A percentile compares a stretch with the other conserved stretches of the same genome.
These are phyloP conservation scores for Myiagra hebetior DNA, from an alignment of 2,113 vertebrate genomes.

Conservation along the genomic window DNA sequence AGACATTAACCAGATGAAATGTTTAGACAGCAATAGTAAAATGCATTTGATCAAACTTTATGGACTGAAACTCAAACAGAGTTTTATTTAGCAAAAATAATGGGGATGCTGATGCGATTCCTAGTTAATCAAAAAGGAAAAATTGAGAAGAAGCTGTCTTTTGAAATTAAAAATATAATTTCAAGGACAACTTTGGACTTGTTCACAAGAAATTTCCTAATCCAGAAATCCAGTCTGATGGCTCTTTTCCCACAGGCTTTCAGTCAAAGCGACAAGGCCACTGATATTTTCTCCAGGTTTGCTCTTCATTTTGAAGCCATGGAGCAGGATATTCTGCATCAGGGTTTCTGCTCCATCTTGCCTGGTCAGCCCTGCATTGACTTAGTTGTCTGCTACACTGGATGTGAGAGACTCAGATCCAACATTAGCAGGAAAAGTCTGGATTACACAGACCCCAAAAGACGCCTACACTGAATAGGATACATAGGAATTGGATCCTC, in stretches of 20 bases:
- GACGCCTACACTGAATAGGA: background rate
- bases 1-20: slow-evolving; percentile 61
- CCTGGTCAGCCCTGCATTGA: background rate
- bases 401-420: background rate
- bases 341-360: background rate
- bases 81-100: slow-evolving; percentile 58
- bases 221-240: background rate
- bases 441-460: background rate
- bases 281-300: background rate
- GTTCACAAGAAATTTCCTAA: background rate
- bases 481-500: background rate
- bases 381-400: background rate
- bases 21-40: slow-evolving; percentile 59
- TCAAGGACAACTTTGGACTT: background rate
- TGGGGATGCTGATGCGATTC: slow-evolving; percentile 22
- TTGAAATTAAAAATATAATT: slow-evolving; percentile 16
- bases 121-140: slow-evolving; percentile 5
- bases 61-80: slow-evolving; percentile 63
- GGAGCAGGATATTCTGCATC: background rate
- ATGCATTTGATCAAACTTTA: slow-evolving; percentile 56
- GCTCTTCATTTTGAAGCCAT: background rate
- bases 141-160: background rate
- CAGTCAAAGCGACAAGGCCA: background rate
- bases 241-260: background rate
- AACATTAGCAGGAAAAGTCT: background rate